Evolutionary conservation across 2,797 vertebrate genomes (phyloP).

Genomic region (Alfaro cultratus): DNA sequence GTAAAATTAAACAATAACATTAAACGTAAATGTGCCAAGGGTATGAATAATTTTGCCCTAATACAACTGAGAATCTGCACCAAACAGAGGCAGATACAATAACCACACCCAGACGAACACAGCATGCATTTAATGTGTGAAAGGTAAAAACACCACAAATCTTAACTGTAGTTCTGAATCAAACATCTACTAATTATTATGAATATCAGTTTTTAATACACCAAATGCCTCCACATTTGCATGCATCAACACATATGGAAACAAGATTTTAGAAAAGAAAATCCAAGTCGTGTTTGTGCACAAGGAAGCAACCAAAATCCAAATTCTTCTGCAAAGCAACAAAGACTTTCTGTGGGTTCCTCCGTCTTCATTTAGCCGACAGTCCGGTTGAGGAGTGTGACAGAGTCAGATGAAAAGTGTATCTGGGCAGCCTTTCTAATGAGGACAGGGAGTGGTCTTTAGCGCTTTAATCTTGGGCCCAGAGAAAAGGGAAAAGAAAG

Average conservation of each 20-base stretch:
- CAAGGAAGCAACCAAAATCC: conserved; percentile 35
- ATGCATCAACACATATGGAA: neutral
- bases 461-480: conserved; percentile 68
- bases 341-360: conserved; percentile 48
- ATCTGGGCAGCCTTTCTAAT: conserved; percentile 71
- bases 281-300: conserved; percentile 7
- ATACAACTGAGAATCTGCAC: neutral
- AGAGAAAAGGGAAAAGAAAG: conserved; percentile 47
- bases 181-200: neutral
- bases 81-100: neutral
- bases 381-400: conserved; percentile 66
- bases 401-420: conserved; percentile 75
- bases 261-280: neutral
- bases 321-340: conserved; percentile 47
- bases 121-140: neutral
- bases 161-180: neutral
- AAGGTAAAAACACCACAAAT: neutral
- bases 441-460: conserved; percentile 74
- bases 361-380: conserved; percentile 76
- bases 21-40: neutral
- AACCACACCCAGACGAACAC: neutral
- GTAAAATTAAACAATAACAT: neutral
- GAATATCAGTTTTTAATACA: neutral
- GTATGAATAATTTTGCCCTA: neutral
- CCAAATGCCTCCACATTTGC: neutral